Conservation (phyloP, 2,113 vertebrate species). For the Gyps fulvus region DNA sequence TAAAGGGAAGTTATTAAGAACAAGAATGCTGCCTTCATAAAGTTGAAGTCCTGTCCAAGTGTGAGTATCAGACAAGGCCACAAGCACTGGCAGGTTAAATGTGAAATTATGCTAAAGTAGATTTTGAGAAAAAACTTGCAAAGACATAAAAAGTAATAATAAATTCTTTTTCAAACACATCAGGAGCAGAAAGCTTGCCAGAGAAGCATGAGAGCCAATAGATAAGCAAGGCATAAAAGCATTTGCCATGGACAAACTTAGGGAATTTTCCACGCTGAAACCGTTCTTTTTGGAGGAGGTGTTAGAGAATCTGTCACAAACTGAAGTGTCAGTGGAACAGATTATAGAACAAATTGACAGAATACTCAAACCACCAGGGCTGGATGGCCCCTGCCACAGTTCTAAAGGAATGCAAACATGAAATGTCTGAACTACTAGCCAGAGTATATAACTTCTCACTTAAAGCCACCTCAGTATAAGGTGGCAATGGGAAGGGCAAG, state of each 20-base stretch:
- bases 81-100: not conserved
- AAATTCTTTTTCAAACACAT: constrained; percentile 46
- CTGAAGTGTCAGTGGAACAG: constrained; percentile 21
- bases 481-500: not conserved
- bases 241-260: not conserved
- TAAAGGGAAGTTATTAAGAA: not conserved
- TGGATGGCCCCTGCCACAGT: not conserved
- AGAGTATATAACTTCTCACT: not conserved
- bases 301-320: constrained; percentile 55
- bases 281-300: constrained; percentile 20
- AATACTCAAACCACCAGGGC: not conserved
- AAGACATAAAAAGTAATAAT: constrained; percentile 9
- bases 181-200: constrained; percentile 27
- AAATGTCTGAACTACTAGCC: not conserved
- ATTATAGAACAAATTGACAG: constrained; percentile 28
- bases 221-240: constrained; percentile 26
- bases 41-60: not conserved
- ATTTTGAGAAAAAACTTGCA: not conserved
- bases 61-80: not conserved
- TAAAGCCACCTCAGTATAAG: not conserved
- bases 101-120: not conserved
- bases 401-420: not conserved
- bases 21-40: not conserved
- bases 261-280: constrained; percentile 28
- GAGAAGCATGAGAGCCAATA: constrained; percentile 20